These are phyloP conservation scores for Rousettus leschenaultii DNA, from an alignment of 2,113 vertebrate genomes.

Conservation along the genomic window DNA sequence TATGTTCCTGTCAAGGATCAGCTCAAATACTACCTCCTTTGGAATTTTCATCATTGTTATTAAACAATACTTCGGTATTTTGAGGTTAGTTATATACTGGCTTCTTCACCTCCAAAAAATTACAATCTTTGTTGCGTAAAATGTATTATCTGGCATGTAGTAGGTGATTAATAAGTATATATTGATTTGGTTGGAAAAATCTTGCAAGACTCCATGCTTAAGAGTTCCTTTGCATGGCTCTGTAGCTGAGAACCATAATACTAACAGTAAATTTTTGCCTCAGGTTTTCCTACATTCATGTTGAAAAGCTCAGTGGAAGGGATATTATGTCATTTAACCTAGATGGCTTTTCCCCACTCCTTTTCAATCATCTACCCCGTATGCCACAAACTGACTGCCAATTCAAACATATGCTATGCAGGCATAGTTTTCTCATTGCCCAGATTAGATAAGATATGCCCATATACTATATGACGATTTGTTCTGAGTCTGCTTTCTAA, in stretches of 20 bases:
- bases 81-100: background rate
- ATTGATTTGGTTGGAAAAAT: background rate
- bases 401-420: background rate
- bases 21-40: background rate
- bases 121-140: background rate
- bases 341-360: background rate
- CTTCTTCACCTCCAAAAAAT: background rate
- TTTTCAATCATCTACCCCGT: background rate
- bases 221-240: background rate
- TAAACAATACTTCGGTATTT: background rate
- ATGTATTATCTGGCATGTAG: background rate
- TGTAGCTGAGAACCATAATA: background rate
- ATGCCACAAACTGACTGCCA: background rate
- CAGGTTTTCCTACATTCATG: background rate
- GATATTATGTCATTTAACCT: conserved; percentile 14
- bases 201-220: background rate
- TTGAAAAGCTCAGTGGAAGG: background rate
- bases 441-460: background rate
- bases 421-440: background rate
- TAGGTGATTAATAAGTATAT: background rate
- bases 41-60: background rate
- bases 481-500: background rate
- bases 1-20: background rate
- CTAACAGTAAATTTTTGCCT: background rate
- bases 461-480: background rate